Evolutionary conservation across 2,888 invertebrate genomes (phyloP).

Genomic region (Homarus gammarus): DNA sequence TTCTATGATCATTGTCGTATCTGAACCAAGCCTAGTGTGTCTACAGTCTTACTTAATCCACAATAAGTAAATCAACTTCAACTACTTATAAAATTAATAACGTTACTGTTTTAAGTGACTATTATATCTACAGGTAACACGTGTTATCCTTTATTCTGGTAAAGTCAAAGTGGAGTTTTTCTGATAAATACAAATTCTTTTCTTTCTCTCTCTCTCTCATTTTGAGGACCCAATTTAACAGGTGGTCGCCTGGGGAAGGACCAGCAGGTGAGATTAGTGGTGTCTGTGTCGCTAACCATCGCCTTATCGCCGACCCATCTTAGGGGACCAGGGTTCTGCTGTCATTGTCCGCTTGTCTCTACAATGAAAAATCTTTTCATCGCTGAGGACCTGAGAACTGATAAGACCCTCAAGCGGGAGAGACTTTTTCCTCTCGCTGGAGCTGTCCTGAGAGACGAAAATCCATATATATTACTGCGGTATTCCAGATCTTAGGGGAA

Average conservation of each 20-base stretch:
- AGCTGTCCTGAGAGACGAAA: background rate
- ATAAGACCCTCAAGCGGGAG: conserved; percentile 18
- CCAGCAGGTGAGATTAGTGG: no score
- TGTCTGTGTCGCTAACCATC: conserved; percentile 41
- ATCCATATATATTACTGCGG: background rate
- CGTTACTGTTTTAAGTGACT: no score
- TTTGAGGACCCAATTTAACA: no score
- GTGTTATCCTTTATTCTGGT: no score
- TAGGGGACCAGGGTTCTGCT: background rate
- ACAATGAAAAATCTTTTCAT: conserved; percentile 41
- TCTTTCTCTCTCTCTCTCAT: background rate
- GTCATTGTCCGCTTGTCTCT: conserved; percentile 42
- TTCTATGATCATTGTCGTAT: no score
- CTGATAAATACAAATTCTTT: background rate
- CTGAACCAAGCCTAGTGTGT: no score
- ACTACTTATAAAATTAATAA: no score
- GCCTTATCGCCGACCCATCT: conserved; percentile 16
- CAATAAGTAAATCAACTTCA: no score
- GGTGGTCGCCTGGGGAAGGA: no score
- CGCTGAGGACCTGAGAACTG: conserved; percentile 27
- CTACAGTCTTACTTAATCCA: no score
- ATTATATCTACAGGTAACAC: no score
- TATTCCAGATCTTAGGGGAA: background rate
- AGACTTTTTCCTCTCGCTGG: background rate
- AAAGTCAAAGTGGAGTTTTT: no score